A percentile compares a stretch with the other conserved stretches of the same genome.
Evolutionary conservation across 2,888 invertebrate species (phyloP).

Genomic region (Globia sparganii): DNA sequence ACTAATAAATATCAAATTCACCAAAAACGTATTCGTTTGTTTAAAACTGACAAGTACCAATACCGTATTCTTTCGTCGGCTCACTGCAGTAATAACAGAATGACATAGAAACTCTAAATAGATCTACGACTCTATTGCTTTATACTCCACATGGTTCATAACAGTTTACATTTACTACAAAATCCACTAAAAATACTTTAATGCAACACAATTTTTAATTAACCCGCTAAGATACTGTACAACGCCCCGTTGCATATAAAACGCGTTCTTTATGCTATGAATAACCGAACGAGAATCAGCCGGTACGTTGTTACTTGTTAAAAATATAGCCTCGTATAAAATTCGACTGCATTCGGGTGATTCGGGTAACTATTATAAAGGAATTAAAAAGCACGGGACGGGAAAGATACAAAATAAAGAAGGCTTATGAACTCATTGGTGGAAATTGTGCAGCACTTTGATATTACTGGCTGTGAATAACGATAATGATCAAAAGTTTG

Average conservation of each 20-base stretch:
- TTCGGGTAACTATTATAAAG: background rate
- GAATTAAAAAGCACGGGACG: constrained; percentile 10
- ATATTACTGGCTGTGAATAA: background rate
- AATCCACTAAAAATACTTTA: constrained; percentile 8
- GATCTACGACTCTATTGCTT: background rate
- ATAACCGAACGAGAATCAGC: constrained; percentile 52
- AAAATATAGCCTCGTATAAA: constrained; percentile 50
- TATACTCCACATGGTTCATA: background rate
- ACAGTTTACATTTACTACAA: constrained; percentile 6
- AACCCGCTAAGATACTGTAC: constrained; percentile 21
- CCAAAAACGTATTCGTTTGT: background rate
- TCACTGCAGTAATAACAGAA: background rate
- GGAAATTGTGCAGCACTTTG: background rate
- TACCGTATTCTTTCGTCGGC: background rate
- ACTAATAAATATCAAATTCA: background rate
- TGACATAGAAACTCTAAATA: too few species aligned
- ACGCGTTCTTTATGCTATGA: constrained; percentile 50
- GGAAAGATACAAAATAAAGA: background rate
- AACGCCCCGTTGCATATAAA: constrained; percentile 43
- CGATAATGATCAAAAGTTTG: too few species aligned
- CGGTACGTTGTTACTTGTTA: constrained; percentile 19
- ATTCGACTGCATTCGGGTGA: constrained; percentile 36
- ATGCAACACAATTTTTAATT: constrained; percentile 41
- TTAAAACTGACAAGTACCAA: background rate
- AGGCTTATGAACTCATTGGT: constrained; percentile 6